These are phyloP conservation scores for Tuberolachnus salignus DNA, from an alignment of 2,888 invertebrate genomes.

Conservation along the genomic window DNA sequence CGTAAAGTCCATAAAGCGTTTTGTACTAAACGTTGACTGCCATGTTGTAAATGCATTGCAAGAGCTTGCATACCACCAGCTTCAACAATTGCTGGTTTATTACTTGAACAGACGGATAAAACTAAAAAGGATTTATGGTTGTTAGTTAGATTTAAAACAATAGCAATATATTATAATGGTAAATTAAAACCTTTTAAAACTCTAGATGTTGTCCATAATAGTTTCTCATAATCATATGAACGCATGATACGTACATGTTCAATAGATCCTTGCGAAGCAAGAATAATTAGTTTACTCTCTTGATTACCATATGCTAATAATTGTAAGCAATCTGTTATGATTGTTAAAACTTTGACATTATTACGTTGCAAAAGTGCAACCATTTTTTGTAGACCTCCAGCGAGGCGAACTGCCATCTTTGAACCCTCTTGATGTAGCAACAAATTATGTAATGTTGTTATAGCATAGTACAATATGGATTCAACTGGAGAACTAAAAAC, in stretches of 20 bases:
- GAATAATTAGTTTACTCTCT: constrained; percentile 95
- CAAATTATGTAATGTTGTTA: constrained; percentile 97
- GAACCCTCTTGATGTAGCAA: constrained; percentile 97
- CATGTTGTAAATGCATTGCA: constrained; percentile 91
- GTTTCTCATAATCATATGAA: constrained; percentile 96
- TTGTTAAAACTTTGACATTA: constrained; percentile 97
- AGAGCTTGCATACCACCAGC: constrained; percentile 98
- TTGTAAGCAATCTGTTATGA: constrained; percentile 98
- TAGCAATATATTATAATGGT: background rate
- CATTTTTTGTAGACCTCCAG: constrained; percentile 98
- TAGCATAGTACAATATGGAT: constrained; percentile 96
- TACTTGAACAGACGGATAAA: constrained; percentile 95
- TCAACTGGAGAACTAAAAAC: constrained; percentile 84
- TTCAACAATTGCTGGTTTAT: constrained; percentile 97
- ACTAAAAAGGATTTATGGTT: constrained; percentile 66
- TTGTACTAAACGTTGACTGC: constrained; percentile 88
- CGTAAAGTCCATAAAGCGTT: constrained; percentile 98
- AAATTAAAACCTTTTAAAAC: constrained; percentile 80
- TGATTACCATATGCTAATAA: constrained; percentile 97
- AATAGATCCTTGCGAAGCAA: constrained; percentile 94
- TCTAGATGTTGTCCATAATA: constrained; percentile 97
- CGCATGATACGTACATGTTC: constrained; percentile 97
- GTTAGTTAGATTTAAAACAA: background rate
- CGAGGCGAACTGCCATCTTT: constrained; percentile 95
- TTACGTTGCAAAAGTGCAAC: constrained; percentile 92